A percentile compares a stretch with the other conserved stretches of the same genome.
Evolutionary conservation across 2,888 invertebrate species (phyloP).

Genomic region (Nebria salina): DNA sequence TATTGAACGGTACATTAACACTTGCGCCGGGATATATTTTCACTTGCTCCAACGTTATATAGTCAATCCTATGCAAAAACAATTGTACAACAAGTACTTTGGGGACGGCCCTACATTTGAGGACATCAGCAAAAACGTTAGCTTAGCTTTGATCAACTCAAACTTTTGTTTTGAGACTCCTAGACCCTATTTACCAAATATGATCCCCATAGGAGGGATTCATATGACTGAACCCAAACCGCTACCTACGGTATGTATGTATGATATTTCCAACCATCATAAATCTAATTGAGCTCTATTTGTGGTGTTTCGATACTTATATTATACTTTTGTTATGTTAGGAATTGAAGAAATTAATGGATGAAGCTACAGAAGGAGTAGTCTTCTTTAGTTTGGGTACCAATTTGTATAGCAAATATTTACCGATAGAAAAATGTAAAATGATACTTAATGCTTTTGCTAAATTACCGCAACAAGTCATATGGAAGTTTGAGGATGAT

Average conservation of each 20-base stretch:
- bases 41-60: conserved; percentile 35
- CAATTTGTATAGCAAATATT: conserved; percentile 53
- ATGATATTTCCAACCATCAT: background rate
- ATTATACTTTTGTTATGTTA: background rate
- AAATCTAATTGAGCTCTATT: background rate
- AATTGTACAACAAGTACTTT: conserved; percentile 49
- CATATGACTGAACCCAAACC: conserved; percentile 31
- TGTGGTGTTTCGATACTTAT: background rate
- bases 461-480: conserved; percentile 56
- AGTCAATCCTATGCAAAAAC: conserved; percentile 44
- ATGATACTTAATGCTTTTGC: conserved; percentile 55
- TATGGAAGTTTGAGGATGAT: conserved; percentile 59
- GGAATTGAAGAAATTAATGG: conserved; percentile 55
- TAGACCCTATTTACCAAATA: conserved; percentile 40
- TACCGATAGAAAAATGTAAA: conserved; percentile 53
- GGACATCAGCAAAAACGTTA: conserved; percentile 43
- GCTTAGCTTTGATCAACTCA: conserved; percentile 19
- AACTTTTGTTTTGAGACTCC: conserved; percentile 30
- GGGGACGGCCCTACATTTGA: conserved; percentile 49
- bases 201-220: conserved; percentile 35
- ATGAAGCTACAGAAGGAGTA: conserved; percentile 56
- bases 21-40: conserved; percentile 42
- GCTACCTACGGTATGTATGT: conserved; percentile 14
- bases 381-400: conserved; percentile 60
- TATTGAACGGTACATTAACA: conserved; percentile 55